Conservation (phyloP, 2,113 vertebrate species). For the Caloenas nicobarica region DNA sequence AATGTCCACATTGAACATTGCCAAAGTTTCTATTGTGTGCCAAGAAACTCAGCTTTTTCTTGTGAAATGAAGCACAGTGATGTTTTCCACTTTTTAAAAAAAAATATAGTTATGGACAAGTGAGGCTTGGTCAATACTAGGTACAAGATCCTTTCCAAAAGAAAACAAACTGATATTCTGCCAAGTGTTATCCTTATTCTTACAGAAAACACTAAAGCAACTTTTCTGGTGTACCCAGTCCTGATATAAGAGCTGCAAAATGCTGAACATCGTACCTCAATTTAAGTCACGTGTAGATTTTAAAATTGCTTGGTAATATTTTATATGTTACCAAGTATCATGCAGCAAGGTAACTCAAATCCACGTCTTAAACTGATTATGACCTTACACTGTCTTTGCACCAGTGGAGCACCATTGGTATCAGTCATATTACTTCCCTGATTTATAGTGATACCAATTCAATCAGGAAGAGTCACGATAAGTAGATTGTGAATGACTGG, state of each 20-base stretch:
- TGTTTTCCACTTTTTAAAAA: background rate
- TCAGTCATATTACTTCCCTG: background rate
- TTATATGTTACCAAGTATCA: background rate
- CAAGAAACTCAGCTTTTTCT: background rate
- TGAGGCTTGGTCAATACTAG: background rate
- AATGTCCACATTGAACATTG: background rate
- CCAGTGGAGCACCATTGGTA: background rate
- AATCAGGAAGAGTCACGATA: background rate
- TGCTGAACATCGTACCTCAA: background rate
- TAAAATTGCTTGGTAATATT: background rate
- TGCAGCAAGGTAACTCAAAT: background rate
- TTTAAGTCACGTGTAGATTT: background rate
- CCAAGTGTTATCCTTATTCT: background rate
- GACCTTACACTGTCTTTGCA: background rate
- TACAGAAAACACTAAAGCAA: background rate
- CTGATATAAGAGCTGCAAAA: background rate
- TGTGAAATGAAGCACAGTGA: background rate
- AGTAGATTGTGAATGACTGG: conserved; percentile 24
- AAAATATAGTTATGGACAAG: background rate
- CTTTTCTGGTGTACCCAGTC: background rate
- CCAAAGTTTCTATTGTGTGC: background rate
- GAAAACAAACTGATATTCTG: background rate
- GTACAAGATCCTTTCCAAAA: background rate
- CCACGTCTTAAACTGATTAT: background rate
- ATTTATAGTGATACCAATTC: conserved; percentile 7